Evolutionary conservation across 2,888 invertebrate genomes (phyloP), one percentile per base, ranked within the genome.

Genomic region (Lydus trimaculatus): DNA sequence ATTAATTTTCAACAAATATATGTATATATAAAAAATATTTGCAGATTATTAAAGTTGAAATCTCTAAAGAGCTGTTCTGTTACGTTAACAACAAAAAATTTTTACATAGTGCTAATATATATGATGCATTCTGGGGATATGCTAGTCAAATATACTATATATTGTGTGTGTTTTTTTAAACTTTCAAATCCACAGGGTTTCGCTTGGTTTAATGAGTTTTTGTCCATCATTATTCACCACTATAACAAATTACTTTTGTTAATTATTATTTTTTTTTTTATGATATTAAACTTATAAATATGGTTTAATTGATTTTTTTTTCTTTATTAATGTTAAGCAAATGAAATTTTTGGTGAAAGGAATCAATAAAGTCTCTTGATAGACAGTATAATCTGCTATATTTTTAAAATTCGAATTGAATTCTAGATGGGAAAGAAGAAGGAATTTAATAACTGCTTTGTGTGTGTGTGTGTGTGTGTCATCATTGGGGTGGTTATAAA

Each of bases 141-240:
- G 64, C 56, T 58, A 68, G 64, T 61, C 36, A 33, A 65, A 65
- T 61, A 61, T n/a, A n/a, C n/a, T n/a, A n/a, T n/a, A 64, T 64
- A 56, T 61, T 63, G 63, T 64, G 39, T 52, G 52, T 52, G 52
- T 25, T 25, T 64, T 66, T 70, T 70, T 66, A 70, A 66, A 70
- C 64, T 70, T 70, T 70, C 62, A 70, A 66, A 70, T 70, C 70
- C 66, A 61, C 64, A 43, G 70, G 66, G 70, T 66, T 69, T 65
- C 65, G 69, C 64, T 43, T 66, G 43, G 62, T 69, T 69, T 69
- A 69, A 69, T 69, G 69, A 69, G 69, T 66, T 69, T 66, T 70
- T 48, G 65, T 58, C 52, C 63, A 61, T 23, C 60, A 58, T 43
- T 15, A 39, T 60, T 52, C 52, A 52, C 23, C 13, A n/a, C n/a